Evolutionary conservation across 2,888 invertebrate species (phyloP), one percentile per base, ranked within the genome.

Genomic region (Rhamphomyia laevipes): DNA sequence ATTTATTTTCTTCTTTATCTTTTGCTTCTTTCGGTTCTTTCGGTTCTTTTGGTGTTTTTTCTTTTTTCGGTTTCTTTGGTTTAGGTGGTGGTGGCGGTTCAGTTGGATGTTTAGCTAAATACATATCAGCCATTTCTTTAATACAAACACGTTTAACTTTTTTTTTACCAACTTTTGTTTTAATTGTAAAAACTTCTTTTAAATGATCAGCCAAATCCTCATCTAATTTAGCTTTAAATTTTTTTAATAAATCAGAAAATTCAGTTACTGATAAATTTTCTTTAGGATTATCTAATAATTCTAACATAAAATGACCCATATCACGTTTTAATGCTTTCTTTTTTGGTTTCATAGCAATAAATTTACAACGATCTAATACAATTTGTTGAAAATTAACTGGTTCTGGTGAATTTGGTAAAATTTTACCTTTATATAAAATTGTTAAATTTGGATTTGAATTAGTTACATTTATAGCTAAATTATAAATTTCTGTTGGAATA

Each of bases 311-410:
- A 40, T 51, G 49, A 11, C 54, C 54, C 27, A 54, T 47, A 45
- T 54, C 35, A 15, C 46, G 44, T 48, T 37, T 47, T 2, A 50
- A 33, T 41, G 51, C 50, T 10, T 48, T 46, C 43, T 53, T 49
- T 45, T 55, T 56, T 6, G 56, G 53, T 30, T 51, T 48, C 50
- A 51, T 48, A 35, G 55, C 55, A 10, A 53, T 30, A 49, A 46
- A 49, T 43, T 54, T 55, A 10, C 47, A 49, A 17, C 55, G 47
- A 47, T 54, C 50, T 9, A 52, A 42, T 12, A 51, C 30, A 23
- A 56, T 48, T 17, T 42, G 23, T 30, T 18, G 31, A 45, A 53
- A 53, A 37, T 51, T 43, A 21, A 53, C 51, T n/a, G 43, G 17
- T 11, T 48, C 45, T 7, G 55, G 51, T 33, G 49, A 51, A 49